Conservation (phyloP, 2,113 vertebrate species). For the Eira barbara region DNA sequence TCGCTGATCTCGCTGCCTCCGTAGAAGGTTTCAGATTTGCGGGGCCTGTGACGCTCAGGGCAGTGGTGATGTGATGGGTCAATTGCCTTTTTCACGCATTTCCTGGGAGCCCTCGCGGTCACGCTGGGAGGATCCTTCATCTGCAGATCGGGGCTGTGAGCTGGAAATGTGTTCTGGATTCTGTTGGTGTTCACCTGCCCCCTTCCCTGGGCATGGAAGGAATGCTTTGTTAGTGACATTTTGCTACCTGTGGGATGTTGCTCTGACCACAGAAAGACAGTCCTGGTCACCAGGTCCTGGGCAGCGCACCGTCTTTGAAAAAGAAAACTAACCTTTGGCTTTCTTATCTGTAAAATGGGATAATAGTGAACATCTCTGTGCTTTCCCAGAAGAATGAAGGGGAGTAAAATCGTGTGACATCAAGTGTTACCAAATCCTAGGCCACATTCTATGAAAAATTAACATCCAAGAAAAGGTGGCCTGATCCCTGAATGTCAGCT, state of each 20-base stretch:
- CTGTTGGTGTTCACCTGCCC: background rate
- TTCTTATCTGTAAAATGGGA: background rate
- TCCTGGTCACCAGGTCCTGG: background rate
- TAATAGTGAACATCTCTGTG: background rate
- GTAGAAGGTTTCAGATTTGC: background rate
- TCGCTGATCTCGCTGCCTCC: fast-evolving
- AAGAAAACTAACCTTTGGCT: background rate
- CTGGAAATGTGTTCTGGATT: background rate
- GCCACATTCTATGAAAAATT: background rate
- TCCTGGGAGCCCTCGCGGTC: background rate
- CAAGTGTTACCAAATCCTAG: background rate
- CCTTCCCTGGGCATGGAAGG: too few species aligned
- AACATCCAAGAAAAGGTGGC: background rate
- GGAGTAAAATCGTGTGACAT: background rate
- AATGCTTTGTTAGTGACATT: background rate
- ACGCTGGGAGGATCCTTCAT: background rate
- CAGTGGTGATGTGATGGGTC: background rate
- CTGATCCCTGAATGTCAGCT: background rate
- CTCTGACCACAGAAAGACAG: too few species aligned
- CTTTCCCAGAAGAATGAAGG: background rate
- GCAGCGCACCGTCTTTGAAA: background rate
- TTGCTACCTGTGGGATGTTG: background rate
- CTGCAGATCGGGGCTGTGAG: background rate
- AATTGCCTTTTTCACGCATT: background rate
- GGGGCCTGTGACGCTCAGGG: background rate